Evolutionary conservation across 2,797 vertebrate species (phyloP).

Genomic region (Nannoperca obscura): DNA sequence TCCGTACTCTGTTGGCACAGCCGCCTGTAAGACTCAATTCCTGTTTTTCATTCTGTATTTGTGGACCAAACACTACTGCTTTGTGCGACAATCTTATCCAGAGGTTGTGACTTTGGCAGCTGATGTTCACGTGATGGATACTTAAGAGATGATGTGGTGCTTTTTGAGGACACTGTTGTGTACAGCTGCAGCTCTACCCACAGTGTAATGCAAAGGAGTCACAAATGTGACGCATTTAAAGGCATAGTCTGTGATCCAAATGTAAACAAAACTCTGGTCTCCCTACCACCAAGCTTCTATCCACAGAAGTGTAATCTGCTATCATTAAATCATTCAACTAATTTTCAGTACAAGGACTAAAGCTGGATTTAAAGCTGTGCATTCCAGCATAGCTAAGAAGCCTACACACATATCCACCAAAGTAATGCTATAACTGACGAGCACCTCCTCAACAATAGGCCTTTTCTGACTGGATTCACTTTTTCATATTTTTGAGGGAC

Average conservation of each 20-base stretch:
- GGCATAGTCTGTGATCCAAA: background rate
- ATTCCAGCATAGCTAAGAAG: background rate
- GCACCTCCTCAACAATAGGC: background rate
- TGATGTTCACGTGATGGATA: constrained; percentile 27
- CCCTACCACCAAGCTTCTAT: background rate
- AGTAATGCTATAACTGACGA: background rate
- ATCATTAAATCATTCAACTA: background rate
- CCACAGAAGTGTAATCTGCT: background rate
- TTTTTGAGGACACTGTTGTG: constrained; percentile 19
- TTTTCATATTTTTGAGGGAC: too few relatives aligned
- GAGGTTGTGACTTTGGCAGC: constrained; percentile 33
- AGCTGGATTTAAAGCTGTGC: background rate
- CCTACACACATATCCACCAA: background rate
- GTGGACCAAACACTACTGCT: constrained; percentile 17
- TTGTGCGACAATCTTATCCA: constrained; percentile 11
- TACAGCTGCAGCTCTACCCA: constrained; percentile 5
- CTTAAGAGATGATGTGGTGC: constrained; percentile 15
- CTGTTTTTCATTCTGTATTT: constrained; percentile 58
- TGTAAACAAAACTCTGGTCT: background rate
- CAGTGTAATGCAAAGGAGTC: background rate
- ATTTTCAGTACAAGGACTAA: background rate
- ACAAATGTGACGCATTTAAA: background rate
- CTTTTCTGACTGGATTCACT: too few relatives aligned
- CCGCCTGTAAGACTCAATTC: constrained; percentile 69
- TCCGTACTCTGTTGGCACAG: constrained; percentile 72